Conservation (phyloP, 2,888 invertebrate species). For the Epiperipatus broadwayi region DNA sequence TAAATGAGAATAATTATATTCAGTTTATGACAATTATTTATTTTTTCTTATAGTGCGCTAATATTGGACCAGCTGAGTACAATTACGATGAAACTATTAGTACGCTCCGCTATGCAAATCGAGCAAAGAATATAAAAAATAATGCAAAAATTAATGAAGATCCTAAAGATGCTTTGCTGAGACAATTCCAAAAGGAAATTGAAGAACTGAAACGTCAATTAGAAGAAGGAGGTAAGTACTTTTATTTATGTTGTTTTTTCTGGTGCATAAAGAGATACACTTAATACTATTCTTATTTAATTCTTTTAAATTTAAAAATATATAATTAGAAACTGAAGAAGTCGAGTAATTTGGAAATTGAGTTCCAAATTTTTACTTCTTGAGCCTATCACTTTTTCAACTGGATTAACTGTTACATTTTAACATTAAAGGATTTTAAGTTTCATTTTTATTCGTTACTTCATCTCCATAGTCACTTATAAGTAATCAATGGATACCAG, state of each 20-base stretch:
- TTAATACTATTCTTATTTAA: too few species aligned
- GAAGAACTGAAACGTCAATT: constrained; percentile 69
- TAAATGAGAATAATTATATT: neutral
- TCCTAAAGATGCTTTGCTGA: constrained; percentile 82
- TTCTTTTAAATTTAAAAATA: too few species aligned
- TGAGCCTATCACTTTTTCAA: too few species aligned
- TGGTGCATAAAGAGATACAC: too few species aligned
- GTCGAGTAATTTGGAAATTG: too few species aligned
- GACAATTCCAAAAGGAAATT: constrained; percentile 91
- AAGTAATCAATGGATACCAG: too few species aligned
- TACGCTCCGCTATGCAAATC: constrained; percentile 83
- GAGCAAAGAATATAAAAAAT: constrained; percentile 94
- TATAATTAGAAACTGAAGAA: too few species aligned
- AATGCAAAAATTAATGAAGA: constrained; percentile 89
- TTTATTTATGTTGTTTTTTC: neutral
- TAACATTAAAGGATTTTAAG: too few species aligned
- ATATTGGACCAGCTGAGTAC: constrained; percentile 82
- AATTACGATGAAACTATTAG: constrained; percentile 96
- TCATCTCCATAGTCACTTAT: too few species aligned
- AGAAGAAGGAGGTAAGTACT: constrained; percentile 38
- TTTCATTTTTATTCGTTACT: too few species aligned
- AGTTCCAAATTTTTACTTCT: too few species aligned
- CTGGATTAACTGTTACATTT: too few species aligned
- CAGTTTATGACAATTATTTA: constrained; percentile 1
- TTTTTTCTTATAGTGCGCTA: constrained; percentile 58